Evolutionary conservation across 2,888 invertebrate genomes (phyloP).

Genomic region (Lithosia quadra): DNA sequence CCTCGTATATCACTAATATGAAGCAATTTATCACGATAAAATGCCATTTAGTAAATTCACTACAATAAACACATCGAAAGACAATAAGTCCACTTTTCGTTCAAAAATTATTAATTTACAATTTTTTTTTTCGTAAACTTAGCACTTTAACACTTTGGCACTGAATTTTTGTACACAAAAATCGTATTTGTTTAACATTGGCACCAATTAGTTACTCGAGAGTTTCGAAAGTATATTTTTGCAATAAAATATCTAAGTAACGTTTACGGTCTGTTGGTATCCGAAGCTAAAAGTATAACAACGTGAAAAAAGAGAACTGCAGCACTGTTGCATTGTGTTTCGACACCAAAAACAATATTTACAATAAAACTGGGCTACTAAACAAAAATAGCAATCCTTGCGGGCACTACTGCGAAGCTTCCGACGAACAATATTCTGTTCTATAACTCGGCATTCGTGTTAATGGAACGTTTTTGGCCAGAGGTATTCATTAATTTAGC

Average conservation of each 20-base stretch:
- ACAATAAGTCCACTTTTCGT: constrained; percentile 5
- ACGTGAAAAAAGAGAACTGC: constrained; percentile 54
- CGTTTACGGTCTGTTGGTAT: constrained; percentile 60
- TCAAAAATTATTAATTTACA: background rate
- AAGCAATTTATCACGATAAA: constrained; percentile 60
- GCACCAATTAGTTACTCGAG: constrained; percentile 52
- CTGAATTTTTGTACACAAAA: constrained; percentile 58
- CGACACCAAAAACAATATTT: constrained; percentile 82
- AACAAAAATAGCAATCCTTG: constrained; percentile 79
- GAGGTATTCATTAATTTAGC: constrained; percentile 55
- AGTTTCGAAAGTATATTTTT: constrained; percentile 63
- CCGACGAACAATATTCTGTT: constrained; percentile 29
- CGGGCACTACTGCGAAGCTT: constrained; percentile 44
- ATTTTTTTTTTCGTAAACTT: constrained; percentile 13
- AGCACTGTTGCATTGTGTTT: constrained; percentile 64
- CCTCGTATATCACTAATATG: constrained; percentile 49
- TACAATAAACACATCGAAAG: constrained; percentile 3
- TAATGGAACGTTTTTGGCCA: constrained; percentile 50
- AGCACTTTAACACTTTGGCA: constrained; percentile 60
- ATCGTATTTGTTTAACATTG: constrained; percentile 60
- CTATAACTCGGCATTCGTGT: constrained; percentile 55
- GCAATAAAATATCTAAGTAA: constrained; percentile 49
- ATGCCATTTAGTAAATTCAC: constrained; percentile 61
- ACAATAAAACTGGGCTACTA: constrained; percentile 77
- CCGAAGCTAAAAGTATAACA: constrained; percentile 56